Evolutionary conservation across 2,797 vertebrate genomes (phyloP).

Genomic region (Anomalospiza imberbis): DNA sequence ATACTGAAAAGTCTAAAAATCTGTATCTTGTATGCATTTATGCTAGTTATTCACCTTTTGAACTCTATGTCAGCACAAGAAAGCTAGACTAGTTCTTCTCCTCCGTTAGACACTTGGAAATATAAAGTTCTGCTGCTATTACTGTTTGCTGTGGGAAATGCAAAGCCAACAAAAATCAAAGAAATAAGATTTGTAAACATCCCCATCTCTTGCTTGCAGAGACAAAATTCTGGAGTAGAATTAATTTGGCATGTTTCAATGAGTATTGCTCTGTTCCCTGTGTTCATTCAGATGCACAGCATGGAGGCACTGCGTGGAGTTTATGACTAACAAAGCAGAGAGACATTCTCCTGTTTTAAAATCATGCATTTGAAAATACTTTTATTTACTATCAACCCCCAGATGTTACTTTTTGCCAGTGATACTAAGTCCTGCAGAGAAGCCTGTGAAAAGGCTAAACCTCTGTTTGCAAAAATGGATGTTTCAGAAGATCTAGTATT

Average conservation of each 20-base stretch:
- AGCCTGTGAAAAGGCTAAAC: background rate
- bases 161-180: background rate
- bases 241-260: slow-evolving; percentile 7
- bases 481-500: background rate
- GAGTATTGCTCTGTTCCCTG: background rate
- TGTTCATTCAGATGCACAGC: background rate
- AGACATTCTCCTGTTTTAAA: background rate
- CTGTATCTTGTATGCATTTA: background rate
- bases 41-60: background rate
- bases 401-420: background rate
- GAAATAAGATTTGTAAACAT: background rate
- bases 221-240: background rate
- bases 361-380: background rate
- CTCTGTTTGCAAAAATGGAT: background rate
- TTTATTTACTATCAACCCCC: background rate
- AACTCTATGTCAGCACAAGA: background rate
- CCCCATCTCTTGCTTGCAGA: background rate
- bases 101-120: background rate
- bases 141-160: background rate
- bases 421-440: background rate
- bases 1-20: background rate
- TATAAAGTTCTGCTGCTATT: background rate
- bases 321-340: background rate
- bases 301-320: background rate
- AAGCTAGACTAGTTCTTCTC: background rate